Percentiles rank a stretch among this genome's conserved stretches.
These are phyloP conservation scores for Monopis laevigella DNA, from an alignment of 2,888 invertebrate genomes.

Conservation along the genomic window DNA sequence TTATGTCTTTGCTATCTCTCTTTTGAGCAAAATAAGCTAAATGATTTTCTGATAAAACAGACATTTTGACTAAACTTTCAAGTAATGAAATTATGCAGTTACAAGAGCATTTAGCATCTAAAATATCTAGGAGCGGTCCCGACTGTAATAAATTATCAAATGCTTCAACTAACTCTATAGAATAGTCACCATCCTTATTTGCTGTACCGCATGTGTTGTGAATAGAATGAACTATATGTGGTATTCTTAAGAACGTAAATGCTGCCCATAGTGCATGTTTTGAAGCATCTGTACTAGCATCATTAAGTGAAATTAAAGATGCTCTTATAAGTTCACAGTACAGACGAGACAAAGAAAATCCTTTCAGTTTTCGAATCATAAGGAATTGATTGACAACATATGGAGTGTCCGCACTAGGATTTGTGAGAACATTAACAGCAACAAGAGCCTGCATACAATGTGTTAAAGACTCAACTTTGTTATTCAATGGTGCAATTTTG, in stretches of 20 bases:
- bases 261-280: conserved; percentile 94
- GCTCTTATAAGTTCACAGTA: conserved; percentile 91
- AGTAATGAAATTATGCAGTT: conserved; percentile 86
- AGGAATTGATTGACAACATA: conserved; percentile 83
- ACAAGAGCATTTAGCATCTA: conserved; percentile 89
- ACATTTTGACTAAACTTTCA: conserved; percentile 82
- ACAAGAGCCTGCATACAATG: conserved; percentile 83
- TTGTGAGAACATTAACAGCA: conserved; percentile 83
- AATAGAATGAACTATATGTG: conserved; percentile 78
- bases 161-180: conserved; percentile 81
- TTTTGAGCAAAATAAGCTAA: conserved; percentile 72
- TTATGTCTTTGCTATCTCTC: conserved; percentile 70
- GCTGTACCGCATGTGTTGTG: conserved; percentile 66
- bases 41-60: conserved; percentile 82
- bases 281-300: conserved; percentile 79
- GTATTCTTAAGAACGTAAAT: conserved; percentile 91
- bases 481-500: conserved; percentile 64
- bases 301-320: conserved; percentile 89
- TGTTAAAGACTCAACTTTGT: conserved; percentile 71
- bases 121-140: conserved; percentile 84
- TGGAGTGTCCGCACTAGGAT: conserved; percentile 85
- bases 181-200: conserved; percentile 72
- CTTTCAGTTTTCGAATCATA: conserved; percentile 86
- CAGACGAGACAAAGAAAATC: conserved; percentile 80
- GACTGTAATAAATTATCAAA: conserved; percentile 87